Conservation (phyloP, 2,797 vertebrate genomes). For the Melanotaenia boesemani region DNA sequence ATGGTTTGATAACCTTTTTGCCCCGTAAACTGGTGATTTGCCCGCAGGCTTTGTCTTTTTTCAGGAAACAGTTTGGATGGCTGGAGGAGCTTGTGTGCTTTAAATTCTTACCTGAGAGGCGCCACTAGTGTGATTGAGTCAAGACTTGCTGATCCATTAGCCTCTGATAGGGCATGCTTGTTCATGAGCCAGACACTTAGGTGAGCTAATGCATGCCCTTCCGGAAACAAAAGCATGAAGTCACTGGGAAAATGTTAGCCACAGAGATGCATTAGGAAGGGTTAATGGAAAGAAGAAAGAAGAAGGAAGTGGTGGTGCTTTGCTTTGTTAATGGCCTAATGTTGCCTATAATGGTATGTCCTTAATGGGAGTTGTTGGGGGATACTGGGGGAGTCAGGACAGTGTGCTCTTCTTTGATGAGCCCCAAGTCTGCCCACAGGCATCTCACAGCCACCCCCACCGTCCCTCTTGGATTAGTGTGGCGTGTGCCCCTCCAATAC, state of each 20-base stretch:
- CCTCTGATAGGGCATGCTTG: slow-evolving; percentile 21
- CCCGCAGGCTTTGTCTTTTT: slow-evolving; percentile 18
- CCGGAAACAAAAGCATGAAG: slow-evolving; percentile 63
- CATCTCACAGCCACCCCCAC: slow-evolving; percentile 47
- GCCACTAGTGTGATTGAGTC: slow-evolving; percentile 13
- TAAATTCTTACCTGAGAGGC: slow-evolving; percentile 26
- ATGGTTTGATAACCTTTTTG: slow-evolving; percentile 49
- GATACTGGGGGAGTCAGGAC: slow-evolving; percentile 61
- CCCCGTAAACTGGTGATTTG: slow-evolving; percentile 13
- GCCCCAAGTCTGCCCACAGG: slow-evolving; percentile 52
- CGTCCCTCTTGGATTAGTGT: slow-evolving; percentile 36
- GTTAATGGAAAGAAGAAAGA: slow-evolving; percentile 77
- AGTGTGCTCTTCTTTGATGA: slow-evolving; percentile 54
- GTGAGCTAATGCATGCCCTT: slow-evolving; percentile 57
- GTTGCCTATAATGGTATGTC: slow-evolving; percentile 78
- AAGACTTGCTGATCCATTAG: slow-evolving; percentile 35
- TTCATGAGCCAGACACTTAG: slow-evolving; percentile 36
- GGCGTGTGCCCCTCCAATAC: slow-evolving; percentile 75
- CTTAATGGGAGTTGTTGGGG: slow-evolving; percentile 67
- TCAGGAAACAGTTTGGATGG: slow-evolving; percentile 36
- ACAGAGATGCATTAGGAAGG: slow-evolving; percentile 67
- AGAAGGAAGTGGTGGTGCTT: slow-evolving; percentile 57
- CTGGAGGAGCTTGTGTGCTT: neutral
- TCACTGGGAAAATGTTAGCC: slow-evolving; percentile 54
- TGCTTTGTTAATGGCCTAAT: slow-evolving; percentile 81